A percentile compares a stretch with the other conserved stretches of the same genome.
Conservation (phyloP, 2,113 vertebrate species). For the Panthera uncia region DNA sequence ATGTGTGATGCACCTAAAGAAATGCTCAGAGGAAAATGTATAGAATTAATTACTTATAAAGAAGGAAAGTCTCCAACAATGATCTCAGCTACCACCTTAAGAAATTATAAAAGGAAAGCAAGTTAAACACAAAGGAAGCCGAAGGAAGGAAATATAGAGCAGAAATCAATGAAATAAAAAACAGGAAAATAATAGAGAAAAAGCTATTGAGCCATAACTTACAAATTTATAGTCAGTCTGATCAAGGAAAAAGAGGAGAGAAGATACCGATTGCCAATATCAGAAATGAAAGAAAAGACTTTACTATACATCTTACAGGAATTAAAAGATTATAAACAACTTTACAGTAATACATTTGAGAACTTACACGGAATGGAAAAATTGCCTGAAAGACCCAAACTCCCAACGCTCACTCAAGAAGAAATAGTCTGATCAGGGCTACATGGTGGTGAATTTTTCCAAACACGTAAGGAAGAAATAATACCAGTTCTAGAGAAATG, state of each 20-base stretch:
- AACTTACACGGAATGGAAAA: neutral
- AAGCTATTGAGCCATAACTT: neutral
- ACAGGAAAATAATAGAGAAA: neutral
- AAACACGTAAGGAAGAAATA: neutral
- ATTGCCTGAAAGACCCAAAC: neutral
- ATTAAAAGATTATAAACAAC: neutral
- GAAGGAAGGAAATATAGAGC: neutral
- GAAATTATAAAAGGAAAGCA: neutral
- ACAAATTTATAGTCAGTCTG: neutral
- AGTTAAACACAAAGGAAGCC: neutral
- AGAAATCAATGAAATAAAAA: slow-evolving; percentile 1
- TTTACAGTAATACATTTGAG: neutral
- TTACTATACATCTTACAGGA: neutral
- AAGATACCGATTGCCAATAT: neutral
- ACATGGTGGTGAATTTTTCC: neutral
- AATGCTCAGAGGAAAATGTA: neutral
- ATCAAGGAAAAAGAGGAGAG: neutral
- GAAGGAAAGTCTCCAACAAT: neutral
- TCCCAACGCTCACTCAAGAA: neutral
- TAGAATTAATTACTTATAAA: neutral
- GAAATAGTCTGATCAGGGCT: neutral
- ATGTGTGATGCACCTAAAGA: neutral
- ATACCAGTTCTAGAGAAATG: neutral
- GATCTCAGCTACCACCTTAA: neutral
- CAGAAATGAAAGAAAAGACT: slow-evolving; percentile 1